A percentile compares a stretch with the other conserved stretches of the same genome.
These are phyloP conservation scores for Pteria penguin DNA, from an alignment of 2,888 invertebrate species.

Conservation along the genomic window DNA sequence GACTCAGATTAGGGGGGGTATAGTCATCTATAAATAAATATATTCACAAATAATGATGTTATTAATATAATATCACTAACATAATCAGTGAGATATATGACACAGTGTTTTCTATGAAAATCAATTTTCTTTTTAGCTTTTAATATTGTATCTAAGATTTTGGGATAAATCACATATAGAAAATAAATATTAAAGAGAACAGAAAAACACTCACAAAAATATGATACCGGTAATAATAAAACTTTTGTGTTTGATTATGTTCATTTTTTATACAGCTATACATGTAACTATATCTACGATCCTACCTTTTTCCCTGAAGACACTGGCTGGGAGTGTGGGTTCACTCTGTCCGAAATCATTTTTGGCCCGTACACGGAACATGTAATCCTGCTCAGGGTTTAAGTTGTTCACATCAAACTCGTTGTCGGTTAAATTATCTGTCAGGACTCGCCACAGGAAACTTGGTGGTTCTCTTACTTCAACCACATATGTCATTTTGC, in stretches of 20 bases:
- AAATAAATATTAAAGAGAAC: neutral
- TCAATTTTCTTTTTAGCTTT: no score
- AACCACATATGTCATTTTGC: conserved; percentile 95
- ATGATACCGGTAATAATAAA: neutral
- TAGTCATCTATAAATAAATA: conserved; percentile 58
- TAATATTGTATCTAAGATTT: no score
- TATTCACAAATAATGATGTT: no score
- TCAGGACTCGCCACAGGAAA: conserved; percentile 52
- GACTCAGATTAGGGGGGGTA: conserved; percentile 47
- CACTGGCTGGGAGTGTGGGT: conserved; percentile 88
- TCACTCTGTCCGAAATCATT: conserved; percentile 99
- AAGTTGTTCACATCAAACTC: conserved; percentile 79
- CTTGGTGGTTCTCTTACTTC: conserved; percentile 85
- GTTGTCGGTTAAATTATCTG: conserved; percentile 45
- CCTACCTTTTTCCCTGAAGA: conserved; percentile 58
- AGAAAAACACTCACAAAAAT: neutral
- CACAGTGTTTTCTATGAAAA: no score
- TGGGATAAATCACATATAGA: no score
- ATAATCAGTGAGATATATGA: no score
- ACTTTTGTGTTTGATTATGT: no score
- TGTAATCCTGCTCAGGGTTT: conserved; percentile 95
- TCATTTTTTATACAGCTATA: neutral
- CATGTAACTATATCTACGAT: no score
- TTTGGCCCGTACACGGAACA: conserved; percentile 96
- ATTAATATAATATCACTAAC: no score